Evolutionary conservation across 92 coral and sea anemone species (phyloP).

Genomic region (Umimayanthus kanabou): DNA sequence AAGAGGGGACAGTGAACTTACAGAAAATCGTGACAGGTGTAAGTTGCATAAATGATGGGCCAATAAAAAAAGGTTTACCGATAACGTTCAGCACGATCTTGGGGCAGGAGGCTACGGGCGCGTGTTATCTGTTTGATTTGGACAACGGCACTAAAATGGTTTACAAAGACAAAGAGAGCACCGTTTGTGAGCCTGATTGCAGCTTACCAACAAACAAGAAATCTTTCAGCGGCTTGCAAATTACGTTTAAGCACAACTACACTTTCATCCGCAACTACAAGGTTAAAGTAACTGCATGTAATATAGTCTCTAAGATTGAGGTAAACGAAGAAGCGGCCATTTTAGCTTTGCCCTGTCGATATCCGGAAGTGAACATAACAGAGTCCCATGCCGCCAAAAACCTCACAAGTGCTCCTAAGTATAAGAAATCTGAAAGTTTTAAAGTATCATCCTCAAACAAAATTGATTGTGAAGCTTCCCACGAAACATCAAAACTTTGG

Average conservation of each 20-base stretch:
- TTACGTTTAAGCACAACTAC: conserved; percentile 43
- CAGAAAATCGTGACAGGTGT: conserved; percentile 55
- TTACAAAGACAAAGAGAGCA: conserved; percentile 41
- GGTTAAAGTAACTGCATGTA: conserved; percentile 57
- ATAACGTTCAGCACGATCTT: conserved; percentile 50
- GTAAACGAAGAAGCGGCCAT: conserved; percentile 43
- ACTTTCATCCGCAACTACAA: conserved; percentile 35
- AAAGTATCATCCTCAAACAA: conserved; percentile 52
- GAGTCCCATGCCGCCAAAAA: conserved; percentile 52
- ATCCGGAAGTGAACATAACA: conserved; percentile 74
- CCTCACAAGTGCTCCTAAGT: conserved; percentile 47
- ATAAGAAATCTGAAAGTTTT: conserved; percentile 44
- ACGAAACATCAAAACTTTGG: conserved; percentile 62
- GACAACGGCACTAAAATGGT: conserved; percentile 60
- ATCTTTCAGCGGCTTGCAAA: conserved; percentile 18
- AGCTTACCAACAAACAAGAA: conserved; percentile 12
- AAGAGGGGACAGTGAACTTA: background rate
- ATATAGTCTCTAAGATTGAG: conserved; percentile 52
- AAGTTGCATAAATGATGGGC: conserved; percentile 58
- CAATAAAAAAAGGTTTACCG: conserved; percentile 37
- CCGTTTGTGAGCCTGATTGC: conserved; percentile 50
- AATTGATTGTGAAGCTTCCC: conserved; percentile 84
- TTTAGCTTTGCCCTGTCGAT: conserved; percentile 67
- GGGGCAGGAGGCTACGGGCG: conserved; percentile 63
- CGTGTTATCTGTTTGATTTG: conserved; percentile 61